Conservation (phyloP, 1,140 invertebrate genomes). For the Drosophila burlai region DNA sequence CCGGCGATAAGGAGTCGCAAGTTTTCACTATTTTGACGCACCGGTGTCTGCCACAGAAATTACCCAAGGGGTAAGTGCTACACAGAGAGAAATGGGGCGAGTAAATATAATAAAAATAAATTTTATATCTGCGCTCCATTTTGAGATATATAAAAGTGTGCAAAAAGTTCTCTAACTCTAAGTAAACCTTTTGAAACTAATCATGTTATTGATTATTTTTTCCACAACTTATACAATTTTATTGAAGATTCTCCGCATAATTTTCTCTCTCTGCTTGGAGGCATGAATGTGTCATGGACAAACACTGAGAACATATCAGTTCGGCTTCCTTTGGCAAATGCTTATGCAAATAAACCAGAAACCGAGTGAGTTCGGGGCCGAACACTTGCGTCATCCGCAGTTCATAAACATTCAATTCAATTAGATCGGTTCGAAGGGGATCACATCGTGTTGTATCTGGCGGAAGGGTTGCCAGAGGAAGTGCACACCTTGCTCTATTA, state of each 20-base stretch:
- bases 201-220: background rate
- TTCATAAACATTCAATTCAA: conserved; percentile 55
- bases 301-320: conserved; percentile 61
- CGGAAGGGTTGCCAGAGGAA: conserved; percentile 63
- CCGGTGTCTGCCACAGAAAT: conserved; percentile 62
- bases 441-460: conserved; percentile 1
- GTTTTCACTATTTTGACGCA: conserved; percentile 74
- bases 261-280: conserved; percentile 2
- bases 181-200: background rate
- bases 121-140: background rate
- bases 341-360: conserved; percentile 58
- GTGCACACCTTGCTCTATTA: conserved; percentile 78
- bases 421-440: conserved; percentile 14
- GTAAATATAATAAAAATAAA: background rate
- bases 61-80: conserved; percentile 12
- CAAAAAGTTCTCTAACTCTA: background rate
- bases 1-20: conserved; percentile 50
- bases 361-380: conserved; percentile 18
- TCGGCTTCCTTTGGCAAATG: conserved; percentile 61
- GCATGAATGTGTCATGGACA: conserved; percentile 40
- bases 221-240: background rate
- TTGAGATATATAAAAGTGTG: too few relatives aligned
- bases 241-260: too few relatives aligned
- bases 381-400: conserved; percentile 73
- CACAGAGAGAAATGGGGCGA: background rate